Evolutionary conservation across 2,113 vertebrate species (phyloP), one percentile per base, ranked within the genome.

Genomic region (Eira barbara): DNA sequence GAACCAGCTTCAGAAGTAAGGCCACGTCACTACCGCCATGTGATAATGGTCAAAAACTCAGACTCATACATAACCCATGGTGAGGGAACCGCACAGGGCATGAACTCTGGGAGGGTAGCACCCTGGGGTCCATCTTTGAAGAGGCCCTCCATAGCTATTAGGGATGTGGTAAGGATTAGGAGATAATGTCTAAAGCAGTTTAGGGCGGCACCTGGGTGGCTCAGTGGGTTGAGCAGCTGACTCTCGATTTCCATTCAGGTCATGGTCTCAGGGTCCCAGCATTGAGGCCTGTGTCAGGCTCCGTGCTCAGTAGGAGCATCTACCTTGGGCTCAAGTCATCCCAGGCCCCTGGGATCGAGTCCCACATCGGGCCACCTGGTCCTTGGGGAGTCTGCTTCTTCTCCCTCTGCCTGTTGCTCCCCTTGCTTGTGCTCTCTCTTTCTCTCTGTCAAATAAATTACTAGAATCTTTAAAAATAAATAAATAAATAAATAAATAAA

Each of bases 31-130:
- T 14, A 11, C 12, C 34, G 12, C 74, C 25, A 0, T 31, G 23
- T 55, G 63, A 61, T 63, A 45, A 39, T 63, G 13, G 47, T 39
- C 14, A 65, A 63, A 61, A 83, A 47, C 74, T 74, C 52, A 63
- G 65, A 65, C n/a, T 39, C 25, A 36, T 17, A 47, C 14, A 34
- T 29, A 65, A 92, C 83, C 65, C 76, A 0, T 0, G 9, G 34
- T 47, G 47, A 52, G 3, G 31, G 34, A 25, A 12, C 29, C 6
- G 12, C 10, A 1, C 6, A 21, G 52, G 3, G 3, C 9, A 2
- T 4, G 8, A 47, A 10, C 6, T 29, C 31, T 14, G 12, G 79
- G 45, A 47, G 25, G 76, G 39, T 34, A 20, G 13, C 27, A 31
- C 57, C 0, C 27, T 11, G 6, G 69, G 69, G 55, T 7, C 34